Conservation (phyloP, 2,797 vertebrate genomes). For the Loriculus beryllinus region DNA sequence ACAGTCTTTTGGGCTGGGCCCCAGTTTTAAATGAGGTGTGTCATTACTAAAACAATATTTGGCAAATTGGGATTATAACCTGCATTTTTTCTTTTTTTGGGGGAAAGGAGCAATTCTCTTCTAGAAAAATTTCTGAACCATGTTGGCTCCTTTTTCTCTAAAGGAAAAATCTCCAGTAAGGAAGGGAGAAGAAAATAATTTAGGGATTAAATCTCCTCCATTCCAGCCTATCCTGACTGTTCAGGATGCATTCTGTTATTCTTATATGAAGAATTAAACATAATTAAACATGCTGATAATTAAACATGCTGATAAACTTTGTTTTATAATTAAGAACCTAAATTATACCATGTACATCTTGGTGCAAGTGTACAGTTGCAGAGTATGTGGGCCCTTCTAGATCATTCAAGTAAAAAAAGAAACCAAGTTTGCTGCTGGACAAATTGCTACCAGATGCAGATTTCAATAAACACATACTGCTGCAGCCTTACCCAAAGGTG, state of each 20-base stretch:
- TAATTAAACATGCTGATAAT: too few species aligned
- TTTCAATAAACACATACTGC: slow-evolving; percentile 70
- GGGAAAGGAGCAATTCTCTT: not conserved
- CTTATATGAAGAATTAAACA: slow-evolving; percentile 34
- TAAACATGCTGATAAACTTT: slow-evolving; percentile 59
- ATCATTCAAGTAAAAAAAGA: slow-evolving; percentile 38
- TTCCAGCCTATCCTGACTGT: not conserved
- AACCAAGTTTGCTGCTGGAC: slow-evolving; percentile 64
- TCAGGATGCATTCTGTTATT: slow-evolving; percentile 13
- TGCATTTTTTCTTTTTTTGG: not conserved
- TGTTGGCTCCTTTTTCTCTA: not conserved
- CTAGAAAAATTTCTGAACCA: not conserved
- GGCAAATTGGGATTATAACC: not conserved
- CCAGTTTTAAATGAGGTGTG: not conserved
- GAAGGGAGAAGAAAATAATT: not conserved
- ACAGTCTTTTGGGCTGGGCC: not conserved
- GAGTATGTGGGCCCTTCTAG: slow-evolving; percentile 64
- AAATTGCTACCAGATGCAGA: slow-evolving; percentile 77
- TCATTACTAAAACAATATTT: not conserved
- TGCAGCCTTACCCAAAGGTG: slow-evolving; percentile 63
- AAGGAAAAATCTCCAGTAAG: not conserved
- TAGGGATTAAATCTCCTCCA: not conserved
- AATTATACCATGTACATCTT: slow-evolving; percentile 48
- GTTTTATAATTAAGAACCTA: slow-evolving; percentile 69
- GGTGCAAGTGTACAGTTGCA: slow-evolving; percentile 51